Base-by-base conservation (phyloP, 2,113 vertebrate genomes). In the Cyprinus carpio region DNA sequence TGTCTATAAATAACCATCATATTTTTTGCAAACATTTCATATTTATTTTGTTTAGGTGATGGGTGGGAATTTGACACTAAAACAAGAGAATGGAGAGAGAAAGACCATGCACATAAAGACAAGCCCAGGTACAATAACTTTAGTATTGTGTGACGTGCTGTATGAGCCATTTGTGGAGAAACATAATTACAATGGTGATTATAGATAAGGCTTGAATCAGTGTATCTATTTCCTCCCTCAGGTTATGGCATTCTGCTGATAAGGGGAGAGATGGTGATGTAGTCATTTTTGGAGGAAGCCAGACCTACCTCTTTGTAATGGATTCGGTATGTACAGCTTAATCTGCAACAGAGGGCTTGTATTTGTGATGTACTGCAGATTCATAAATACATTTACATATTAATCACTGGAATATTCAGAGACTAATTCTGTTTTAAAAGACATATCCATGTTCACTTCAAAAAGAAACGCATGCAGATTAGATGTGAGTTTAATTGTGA, bases 271-370 rank as follows among this genome's bases (percentile, higher is more conserved):
- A 99, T 76, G 89, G 90, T 81, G 97, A 99, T 49, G 95, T 99
- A 27, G 95, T 99, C 84, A 96, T 99, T 84, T 99, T 98, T 82
- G 97, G 98, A 71, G 98, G 98, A 76, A 98, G 96, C 92, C 96
- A 95, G 90, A 95, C 97, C 82, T 95, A 97, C 87, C 84, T 95
- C 87, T 91, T 98, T 82, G 93, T 94, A 58, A 93, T 96, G 92
- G 97, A 99, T 92, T 95, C 95, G 56, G 97, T 99, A 92, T 89
- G 96, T 94, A 91, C 74, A 20, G 11, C 18, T 20, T 18, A 34
- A 69, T 58, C 20, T 77, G 37, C 27, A 77, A 67, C 18, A 51
- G 11, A 75, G 29, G 15, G 25, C 3, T n/a, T 37, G 31, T 78
- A 2, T 58, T 77, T 34, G 10, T 23, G 54, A 56, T 77, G 27